Conservation (phyloP, 1,140 invertebrate genomes). For the Papilio helenus region DNA sequence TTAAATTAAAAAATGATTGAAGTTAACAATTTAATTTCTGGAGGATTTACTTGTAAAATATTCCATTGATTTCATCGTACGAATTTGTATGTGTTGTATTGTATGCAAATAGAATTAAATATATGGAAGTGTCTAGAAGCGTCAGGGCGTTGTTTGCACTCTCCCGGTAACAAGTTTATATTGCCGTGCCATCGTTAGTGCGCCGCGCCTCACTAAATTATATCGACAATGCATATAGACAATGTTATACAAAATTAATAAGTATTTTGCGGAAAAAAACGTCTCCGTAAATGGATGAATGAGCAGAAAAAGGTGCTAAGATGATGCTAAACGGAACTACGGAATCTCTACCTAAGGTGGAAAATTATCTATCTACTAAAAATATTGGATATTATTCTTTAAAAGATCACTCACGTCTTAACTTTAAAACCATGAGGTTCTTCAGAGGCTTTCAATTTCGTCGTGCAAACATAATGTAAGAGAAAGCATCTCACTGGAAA, state of each 20-base stretch:
- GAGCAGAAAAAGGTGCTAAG: too few relatives aligned
- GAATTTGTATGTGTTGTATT: neutral
- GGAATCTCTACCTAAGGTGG: too few relatives aligned
- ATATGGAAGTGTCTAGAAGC: neutral
- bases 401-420: neutral
- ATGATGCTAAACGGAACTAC: too few relatives aligned
- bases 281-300: too few relatives aligned
- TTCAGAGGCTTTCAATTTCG: constrained; percentile 25
- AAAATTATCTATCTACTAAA: too few relatives aligned
- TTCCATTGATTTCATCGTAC: neutral
- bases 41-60: too few relatives aligned
- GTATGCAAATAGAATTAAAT: neutral
- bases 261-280: neutral
- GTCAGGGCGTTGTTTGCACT: constrained; percentile 1
- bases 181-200: constrained; percentile 3
- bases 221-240: neutral
- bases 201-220: constrained; percentile 6
- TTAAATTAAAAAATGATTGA: too few relatives aligned
- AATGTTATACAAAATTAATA: neutral
- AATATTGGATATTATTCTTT: too few relatives aligned
- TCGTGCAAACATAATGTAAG: constrained; percentile 32
- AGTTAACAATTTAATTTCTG: too few relatives aligned
- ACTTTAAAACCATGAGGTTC: neutral
- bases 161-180: constrained; percentile 21
- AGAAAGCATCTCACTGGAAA: neutral